Base-by-base conservation (phyloP, 2,888 invertebrate genomes). In the Heliconius cydno region DNA sequence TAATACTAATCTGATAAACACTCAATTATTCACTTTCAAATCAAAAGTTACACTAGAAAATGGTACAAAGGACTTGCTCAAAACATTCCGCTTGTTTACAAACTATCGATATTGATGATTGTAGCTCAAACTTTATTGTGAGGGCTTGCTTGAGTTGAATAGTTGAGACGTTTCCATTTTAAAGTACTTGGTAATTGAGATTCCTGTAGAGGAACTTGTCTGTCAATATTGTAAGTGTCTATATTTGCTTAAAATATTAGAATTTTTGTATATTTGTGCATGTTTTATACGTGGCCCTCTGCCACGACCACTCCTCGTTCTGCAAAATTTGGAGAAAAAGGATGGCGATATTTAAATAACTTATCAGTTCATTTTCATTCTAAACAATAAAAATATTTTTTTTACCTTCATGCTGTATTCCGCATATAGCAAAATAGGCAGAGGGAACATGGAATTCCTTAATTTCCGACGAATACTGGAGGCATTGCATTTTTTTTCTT, bases 81-180 rank as follows among this genome's bases (percentile, higher is more conserved):
- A 67, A 78, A 74, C 72, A 74, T 70, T 65, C 19, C 38, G 15
- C 9, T 52, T 79, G 70, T 79, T 79, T 76, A 79, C 65, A 76
- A 79, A 79, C 75, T 71, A 74, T 28, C 30, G 57, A 13, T 60
- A 13, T 66, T 12, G 67, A 5, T 65, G 72, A 57, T 57, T 57
- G 72, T 72, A 13, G 13, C 7, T 57, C 7, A 72, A 70, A 41
- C 22, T 57, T 22, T 25, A 52, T 10, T n/a, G 34, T 57, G 28
- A 3, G 15, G 41, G 3, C n/a, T 34, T 34, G 34, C 34, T 34
- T 34, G 34, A 34, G 22, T 72, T 72, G 9, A 2, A 34, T 57
- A 34, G 10, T 5, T 12, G 7, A 57, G 34, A 19, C 30, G 13
- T 13, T 2, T 30, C 3, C 1, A 13, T n/a, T 57, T 52, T 52